Evolutionary conservation across 30 jellyfish, hydroid and myxozoan species (phyloP), one percentile per base, ranked within the genome.

Genomic region (Pseudorhiza aurosa): DNA sequence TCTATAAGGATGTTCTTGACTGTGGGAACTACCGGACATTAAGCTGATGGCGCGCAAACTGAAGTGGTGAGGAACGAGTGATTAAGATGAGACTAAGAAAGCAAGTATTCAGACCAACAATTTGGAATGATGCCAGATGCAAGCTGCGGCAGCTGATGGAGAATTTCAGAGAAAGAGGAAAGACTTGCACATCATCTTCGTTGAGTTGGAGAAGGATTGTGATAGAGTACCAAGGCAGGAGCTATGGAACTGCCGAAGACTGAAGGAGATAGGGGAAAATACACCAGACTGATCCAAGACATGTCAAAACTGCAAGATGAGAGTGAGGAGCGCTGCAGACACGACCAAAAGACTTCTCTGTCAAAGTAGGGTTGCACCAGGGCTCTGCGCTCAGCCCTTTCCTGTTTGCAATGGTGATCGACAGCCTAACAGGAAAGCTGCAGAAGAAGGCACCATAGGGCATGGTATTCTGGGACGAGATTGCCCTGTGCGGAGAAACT

Each of bases 361-460:
- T 42, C 11, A 42, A 9, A 42, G 55, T 42, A 15, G 55, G 55
- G 55, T 42, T 42, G 55, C 55, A 42, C 55, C 55, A 42, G 15
- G 55, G 55, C 55, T 42, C 55, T 42, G 68, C 68, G 10, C 68
- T 59, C 49, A 59, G 75, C 49, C 75, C 75, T 7, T 59, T 59
- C 45, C 49, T 59, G 9, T 59, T 59, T 59, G 75, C 47, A 4
- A 18, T 27, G 51, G 19, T 59, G 8, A 17, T 59, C 17, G 47
- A 26, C 49, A 4, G 75, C 9, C 75, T 59, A 8, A 59, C 75
- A 27, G 75, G 15, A 11, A 47, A 21, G 9, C 49, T 59, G 22
- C 50, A 11, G 19, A 19, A 59, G 19, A 47, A 59, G 10, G 4
- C 75, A 8, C 75, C 75, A 8, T 59, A 30, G 75, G 49, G 9